These are phyloP conservation scores for Coecobrya sp. DNA, from an alignment of 2,888 invertebrate genomes.

Conservation along the genomic window DNA sequence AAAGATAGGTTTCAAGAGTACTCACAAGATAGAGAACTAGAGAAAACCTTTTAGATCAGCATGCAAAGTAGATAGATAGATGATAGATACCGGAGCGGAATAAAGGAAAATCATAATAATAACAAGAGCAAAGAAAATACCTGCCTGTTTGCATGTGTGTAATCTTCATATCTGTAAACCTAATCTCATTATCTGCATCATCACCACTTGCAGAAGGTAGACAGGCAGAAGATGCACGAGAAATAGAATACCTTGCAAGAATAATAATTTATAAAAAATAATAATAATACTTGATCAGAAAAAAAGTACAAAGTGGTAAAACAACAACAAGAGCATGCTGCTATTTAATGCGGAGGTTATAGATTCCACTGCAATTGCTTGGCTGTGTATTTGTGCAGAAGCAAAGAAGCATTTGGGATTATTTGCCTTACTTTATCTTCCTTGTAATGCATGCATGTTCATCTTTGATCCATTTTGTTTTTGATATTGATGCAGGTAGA, in stretches of 20 bases:
- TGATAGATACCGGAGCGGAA: not conserved
- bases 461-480: slow-evolving; percentile 29
- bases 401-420: slow-evolving; percentile 5
- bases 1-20: not conserved
- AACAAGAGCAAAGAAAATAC: not conserved
- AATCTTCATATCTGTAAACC: slow-evolving; percentile 62
- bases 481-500: slow-evolving; percentile 44
- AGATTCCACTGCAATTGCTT: not conserved
- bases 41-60: slow-evolving; percentile 61
- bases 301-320: not conserved
- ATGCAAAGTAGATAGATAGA: slow-evolving; percentile 63
- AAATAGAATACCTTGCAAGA: not conserved
- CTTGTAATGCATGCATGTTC: slow-evolving; percentile 22
- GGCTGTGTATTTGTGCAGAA: not conserved
- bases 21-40: not conserved
- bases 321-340: not conserved
- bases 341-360: too few relatives aligned
- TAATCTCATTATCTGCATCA: slow-evolving; percentile 69
- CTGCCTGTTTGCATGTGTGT: slow-evolving; percentile 41
- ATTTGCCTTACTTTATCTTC: slow-evolving; percentile 8
- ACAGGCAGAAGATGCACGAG: slow-evolving; percentile 37
- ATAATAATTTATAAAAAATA: slow-evolving; percentile 11
- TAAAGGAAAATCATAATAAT: slow-evolving; percentile 23
- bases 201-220: slow-evolving; percentile 29
- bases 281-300: slow-evolving; percentile 8